A percentile compares a stretch with the other conserved stretches of the same genome.
These are phyloP conservation scores for Danaus melanippus DNA, from an alignment of 1,140 invertebrate species.

Conservation along the genomic window DNA sequence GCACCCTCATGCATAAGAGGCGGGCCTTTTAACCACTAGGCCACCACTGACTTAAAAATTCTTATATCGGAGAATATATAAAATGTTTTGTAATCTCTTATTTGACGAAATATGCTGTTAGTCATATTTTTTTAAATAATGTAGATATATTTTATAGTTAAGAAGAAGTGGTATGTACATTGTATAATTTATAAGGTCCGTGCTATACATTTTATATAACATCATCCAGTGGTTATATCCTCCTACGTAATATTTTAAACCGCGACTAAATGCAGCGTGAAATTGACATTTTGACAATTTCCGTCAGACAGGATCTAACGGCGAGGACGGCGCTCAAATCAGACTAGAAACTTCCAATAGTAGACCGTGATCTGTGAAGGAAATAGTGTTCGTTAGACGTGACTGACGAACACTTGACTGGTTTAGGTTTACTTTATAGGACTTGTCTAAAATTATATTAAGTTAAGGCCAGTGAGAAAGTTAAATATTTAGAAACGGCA, in stretches of 20 bases:
- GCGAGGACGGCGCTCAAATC: conserved; percentile 14
- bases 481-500: too few relatives aligned
- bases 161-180: background rate
- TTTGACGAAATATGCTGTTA: too few relatives aligned
- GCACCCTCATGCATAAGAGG: too few relatives aligned
- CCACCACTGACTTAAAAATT: too few relatives aligned
- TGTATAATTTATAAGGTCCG: conserved; percentile 5
- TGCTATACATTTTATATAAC: conserved; percentile 7
- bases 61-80: too few relatives aligned
- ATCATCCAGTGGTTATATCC: conserved; percentile 11
- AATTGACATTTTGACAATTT: conserved; percentile 25
- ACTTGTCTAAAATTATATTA: conserved; percentile 1
- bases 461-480: too few relatives aligned
- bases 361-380: conserved; percentile 27
- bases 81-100: too few relatives aligned
- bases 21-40: too few relatives aligned
- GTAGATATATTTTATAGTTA: background rate
- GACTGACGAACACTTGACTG: conserved; percentile 6
- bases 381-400: conserved; percentile 39
- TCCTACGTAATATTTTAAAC: conserved; percentile 11
- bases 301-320: conserved; percentile 14
- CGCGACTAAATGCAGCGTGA: conserved; percentile 8
- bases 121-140: too few relatives aligned
- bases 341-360: conserved; percentile 26
- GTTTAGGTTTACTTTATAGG: conserved; percentile 1